Base-by-base conservation (phyloP, 2,113 vertebrate genomes). In the Argyrosomus japonicus region DNA sequence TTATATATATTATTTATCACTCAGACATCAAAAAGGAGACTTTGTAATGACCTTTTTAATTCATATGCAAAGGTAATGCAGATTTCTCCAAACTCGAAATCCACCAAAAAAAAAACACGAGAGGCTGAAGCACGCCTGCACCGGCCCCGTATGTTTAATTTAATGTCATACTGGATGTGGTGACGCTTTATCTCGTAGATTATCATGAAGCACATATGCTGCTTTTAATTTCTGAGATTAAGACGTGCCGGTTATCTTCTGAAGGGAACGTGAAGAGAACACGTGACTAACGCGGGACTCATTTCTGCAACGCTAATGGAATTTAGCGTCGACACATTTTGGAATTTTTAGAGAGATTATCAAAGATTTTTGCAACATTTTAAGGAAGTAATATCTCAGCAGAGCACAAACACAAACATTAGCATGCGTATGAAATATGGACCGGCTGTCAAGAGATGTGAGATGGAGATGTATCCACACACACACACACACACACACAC, bases 11-110 rank as follows among this genome's bases (percentile, higher is more conserved):
- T 94, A 95, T 95, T 93, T 92, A 94, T 92, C 84, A 86, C 72
- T 81, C 89, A 92, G 87, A 94, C 92, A 93, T 94, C 93, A 95
- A 94, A 95, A 92, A 91, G 89, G 86, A 93, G 92, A 93, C 90
- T 94, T 87, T 90, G 86, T 92, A 93, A 91, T 85, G 88, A 93
- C 90, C 92, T 90, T 93, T 94, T 93, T 91, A 90, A 94, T 94
- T 92, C 88, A 91, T 86, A 93, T 90, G 91, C 89, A 90, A 93
- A 93, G 92, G 93, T 93, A 90, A 90, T 89, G 88, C 91, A 84
- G 75, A 91, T 88, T 79, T 86, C 36, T 40, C n/a, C 68, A 70
- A 68, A 71, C 32, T 83, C 70, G 75, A 85, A 87, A 90, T 87
- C 48, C 62, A 70, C 75, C 58, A 29, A 68, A 79, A 87, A 78